These are phyloP conservation scores for Hippasteria phrygiana DNA, from an alignment of 53 echinoderm and acorn worm genomes.

Conservation along the genomic window DNA sequence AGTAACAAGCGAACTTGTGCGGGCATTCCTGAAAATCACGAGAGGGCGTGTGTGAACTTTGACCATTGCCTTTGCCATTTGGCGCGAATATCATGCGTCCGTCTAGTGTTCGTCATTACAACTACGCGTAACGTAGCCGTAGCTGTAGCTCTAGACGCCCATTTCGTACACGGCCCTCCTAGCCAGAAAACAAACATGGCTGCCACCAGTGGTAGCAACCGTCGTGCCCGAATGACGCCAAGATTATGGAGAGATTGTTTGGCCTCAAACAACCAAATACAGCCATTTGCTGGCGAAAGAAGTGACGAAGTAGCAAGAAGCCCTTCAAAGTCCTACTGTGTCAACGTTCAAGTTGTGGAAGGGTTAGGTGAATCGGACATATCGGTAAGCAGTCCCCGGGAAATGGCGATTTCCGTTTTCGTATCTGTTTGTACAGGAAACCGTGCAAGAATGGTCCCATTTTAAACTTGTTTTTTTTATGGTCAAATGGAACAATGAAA, in stretches of 20 bases:
- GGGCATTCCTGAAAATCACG: too few relatives aligned
- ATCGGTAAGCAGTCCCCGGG: conserved; percentile 39
- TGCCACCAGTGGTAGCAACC: conserved; percentile 45
- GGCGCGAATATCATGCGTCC: too few relatives aligned
- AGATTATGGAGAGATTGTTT: conserved; percentile 54
- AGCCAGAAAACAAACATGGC: conserved; percentile 68
- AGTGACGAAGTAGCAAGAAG: conserved; percentile 59
- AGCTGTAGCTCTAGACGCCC: too few relatives aligned
- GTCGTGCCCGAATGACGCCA: conserved; percentile 19
- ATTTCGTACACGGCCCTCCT: too few relatives aligned
- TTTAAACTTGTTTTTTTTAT: too few relatives aligned
- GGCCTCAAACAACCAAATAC: conserved; percentile 2
- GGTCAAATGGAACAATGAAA: too few relatives aligned
- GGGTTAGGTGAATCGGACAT: conserved; percentile 46
- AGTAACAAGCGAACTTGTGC: too few relatives aligned
- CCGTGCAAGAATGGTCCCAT: too few relatives aligned
- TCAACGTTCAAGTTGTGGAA: conserved; percentile 58
- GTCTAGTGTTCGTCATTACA: too few relatives aligned
- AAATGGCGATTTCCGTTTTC: neutral
- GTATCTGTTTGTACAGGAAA: neutral
- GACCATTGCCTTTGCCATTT: too few relatives aligned
- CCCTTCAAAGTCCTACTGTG: conserved; percentile 58
- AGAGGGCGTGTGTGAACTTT: too few relatives aligned
- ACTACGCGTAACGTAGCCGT: too few relatives aligned
- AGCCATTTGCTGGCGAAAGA: conserved; percentile 67